phyloP scores from a whole-genome alignment of 2,888 invertebrate species.

The Agriotes lineatus region DNA sequence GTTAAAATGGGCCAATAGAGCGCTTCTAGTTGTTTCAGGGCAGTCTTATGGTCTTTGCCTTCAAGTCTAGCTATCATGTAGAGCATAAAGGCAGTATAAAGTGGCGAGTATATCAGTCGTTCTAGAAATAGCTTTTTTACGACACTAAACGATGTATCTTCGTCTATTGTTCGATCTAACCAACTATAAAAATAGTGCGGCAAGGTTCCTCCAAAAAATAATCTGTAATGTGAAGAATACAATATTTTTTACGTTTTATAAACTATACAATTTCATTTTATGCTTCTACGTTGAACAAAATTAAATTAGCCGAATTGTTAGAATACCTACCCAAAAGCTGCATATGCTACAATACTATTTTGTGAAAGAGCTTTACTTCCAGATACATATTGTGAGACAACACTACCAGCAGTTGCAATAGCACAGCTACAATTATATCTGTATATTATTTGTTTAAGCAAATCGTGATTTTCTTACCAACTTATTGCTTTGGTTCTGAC shows the following conservation, averaged over 20 bases:
- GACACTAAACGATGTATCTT: slow-evolving; percentile 66
- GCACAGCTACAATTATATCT: slow-evolving; percentile 72
- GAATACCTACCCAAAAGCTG: slow-evolving; percentile 76
- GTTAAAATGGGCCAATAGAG: slow-evolving; percentile 76
- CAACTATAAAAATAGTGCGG: slow-evolving; percentile 83
- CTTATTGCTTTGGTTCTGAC: slow-evolving; percentile 84
- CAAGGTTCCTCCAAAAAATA: slow-evolving; percentile 83
- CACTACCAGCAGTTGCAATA: slow-evolving; percentile 79
- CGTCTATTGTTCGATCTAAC: slow-evolving; percentile 73
- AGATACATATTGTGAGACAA: slow-evolving; percentile 79
- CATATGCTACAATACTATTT: slow-evolving; percentile 80
- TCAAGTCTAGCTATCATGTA: slow-evolving; percentile 82
- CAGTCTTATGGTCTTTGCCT: slow-evolving; percentile 77
- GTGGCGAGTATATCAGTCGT: slow-evolving; percentile 77
- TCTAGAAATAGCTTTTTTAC: slow-evolving; percentile 78
- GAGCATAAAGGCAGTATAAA: slow-evolving; percentile 80
- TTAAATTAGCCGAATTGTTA: background rate
- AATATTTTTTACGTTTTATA: no score
- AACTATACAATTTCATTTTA: no score
- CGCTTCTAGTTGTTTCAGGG: slow-evolving; percentile 73
- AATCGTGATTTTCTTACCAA: slow-evolving; percentile 71
- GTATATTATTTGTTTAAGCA: slow-evolving; percentile 35
- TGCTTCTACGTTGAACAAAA: background rate
- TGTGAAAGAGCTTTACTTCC: slow-evolving; percentile 74
- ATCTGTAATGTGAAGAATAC: no score